Base-by-base conservation (phyloP, 1,140 invertebrate species). In the Callitettix versicolor region DNA sequence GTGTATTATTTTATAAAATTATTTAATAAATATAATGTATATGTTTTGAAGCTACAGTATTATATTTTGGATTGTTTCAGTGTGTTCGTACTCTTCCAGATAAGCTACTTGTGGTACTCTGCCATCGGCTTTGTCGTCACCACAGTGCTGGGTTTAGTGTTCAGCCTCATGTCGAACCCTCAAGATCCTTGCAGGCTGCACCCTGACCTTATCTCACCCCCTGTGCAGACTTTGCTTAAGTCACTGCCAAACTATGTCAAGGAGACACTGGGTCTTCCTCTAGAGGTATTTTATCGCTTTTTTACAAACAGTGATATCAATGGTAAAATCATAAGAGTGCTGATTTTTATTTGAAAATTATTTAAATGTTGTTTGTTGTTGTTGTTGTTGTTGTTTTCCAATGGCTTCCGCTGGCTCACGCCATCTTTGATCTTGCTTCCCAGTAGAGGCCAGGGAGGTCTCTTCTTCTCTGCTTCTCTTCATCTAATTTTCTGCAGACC, bases 21-120 rank as follows among this genome's bases (percentile, higher is more conserved):
- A n/a, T n/a, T n/a, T n/a, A n/a, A n/a, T n/a, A n/a, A n/a, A n/a
- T n/a, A n/a, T n/a, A n/a, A n/a, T n/a, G n/a, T n/a, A n/a, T n/a
- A n/a, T n/a, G n/a, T n/a, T n/a, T n/a, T n/a, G n/a, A n/a, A n/a
- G n/a, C n/a, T n/a, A n/a, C n/a, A n/a, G n/a, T n/a, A n/a, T n/a
- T n/a, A n/a, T n/a, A n/a, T n/a, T n/a, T n/a, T n/a, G n/a, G n/a
- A 18, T 49, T 58, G 38, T 60, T 58, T 42, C 52, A 63, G 64
- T 18, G 63, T 68, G 17, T 65, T 73, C 58, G 69, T 67, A 53
- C 57, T 83, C 0, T 86, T 77, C 63, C 68, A 79, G 64, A 70
- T 85, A 42, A 85, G 82, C 24, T 88, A 85, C 67, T 69, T 87
- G 58, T 88, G 84, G 84, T 86, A 85, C 65, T 82, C 83, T n/a